Base-by-base conservation (phyloP, 2,113 vertebrate genomes). In the Dasyornis broadbenti region DNA sequence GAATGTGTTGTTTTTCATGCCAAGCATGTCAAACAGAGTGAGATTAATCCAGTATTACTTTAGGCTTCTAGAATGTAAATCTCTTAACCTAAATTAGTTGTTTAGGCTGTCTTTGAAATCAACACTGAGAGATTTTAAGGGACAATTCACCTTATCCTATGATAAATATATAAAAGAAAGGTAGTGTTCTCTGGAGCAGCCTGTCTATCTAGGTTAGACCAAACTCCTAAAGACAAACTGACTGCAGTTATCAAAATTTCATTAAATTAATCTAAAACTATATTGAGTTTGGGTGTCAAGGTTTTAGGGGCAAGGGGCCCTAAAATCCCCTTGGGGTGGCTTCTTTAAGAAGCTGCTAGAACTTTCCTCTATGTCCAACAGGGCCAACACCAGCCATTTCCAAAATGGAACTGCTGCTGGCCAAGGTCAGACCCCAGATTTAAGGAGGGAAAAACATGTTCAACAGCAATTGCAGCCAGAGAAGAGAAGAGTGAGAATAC, bases 1-100 rank as follows among this genome's bases (percentile, higher is more conserved):
- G 24, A 87, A 82, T 71, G 69, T 35, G 39, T 70, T 91, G 66
- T 63, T 96, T 92, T 82, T 88, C 37, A 63, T 82, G 70, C 72
- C 40, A 73, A 93, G 20, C 86, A 70, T 97, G 94, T 97, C 87
- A 92, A 84, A 66, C 61, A 86, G 39, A 79, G 6, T 71, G 64
- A 89, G 54, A 89, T 84, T 89, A 94, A 88, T 75, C 10, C 70
- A 70, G 28, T 76, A 57, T 79, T 86, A 49, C 69, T 81, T 88
- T 53, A 35, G 63, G 26, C 60, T 96, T 95, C 68, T 52, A 94
- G 50, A 72, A 76, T 27, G 10, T 80, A 79, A 93, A 69, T 89
- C n/a, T 37, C 33, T 69, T 71, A 82, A 73, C 15, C 9, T 56
- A 78, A 71, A 79, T 76, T 82, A 61, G 9, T 92, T 81, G 72